Conservation (phyloP, 2,113 vertebrate genomes). For the Odobenus rosmarus region DNA sequence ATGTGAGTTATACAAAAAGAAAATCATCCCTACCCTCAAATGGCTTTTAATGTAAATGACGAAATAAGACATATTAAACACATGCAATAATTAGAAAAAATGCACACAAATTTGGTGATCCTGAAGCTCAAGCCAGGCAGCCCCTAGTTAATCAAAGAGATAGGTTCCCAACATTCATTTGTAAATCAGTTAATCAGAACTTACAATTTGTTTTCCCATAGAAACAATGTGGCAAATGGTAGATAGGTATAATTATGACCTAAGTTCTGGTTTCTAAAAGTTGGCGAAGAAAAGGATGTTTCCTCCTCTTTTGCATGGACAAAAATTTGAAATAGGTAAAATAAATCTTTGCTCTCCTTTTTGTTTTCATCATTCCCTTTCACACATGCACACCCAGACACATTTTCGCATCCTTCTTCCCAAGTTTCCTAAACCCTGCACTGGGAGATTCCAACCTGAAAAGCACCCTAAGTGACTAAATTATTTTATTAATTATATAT, state of each 20-base stretch:
- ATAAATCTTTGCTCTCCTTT: constrained; percentile 3
- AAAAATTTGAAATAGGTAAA: constrained; percentile 44
- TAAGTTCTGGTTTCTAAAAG: constrained; percentile 44
- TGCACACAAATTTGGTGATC: constrained; percentile 1
- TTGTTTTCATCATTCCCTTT: background rate
- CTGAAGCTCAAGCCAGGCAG: background rate
- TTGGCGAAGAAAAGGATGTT: background rate
- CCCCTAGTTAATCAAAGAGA: background rate
- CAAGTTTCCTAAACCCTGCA: constrained; percentile 13
- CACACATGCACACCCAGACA: background rate
- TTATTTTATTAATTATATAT: constrained; percentile 9
- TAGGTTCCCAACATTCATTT: background rate
- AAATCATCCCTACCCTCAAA: background rate
- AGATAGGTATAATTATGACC: background rate
- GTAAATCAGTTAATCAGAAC: background rate
- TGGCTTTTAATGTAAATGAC: background rate
- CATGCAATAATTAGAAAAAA: constrained; percentile 25
- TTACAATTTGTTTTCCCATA: constrained; percentile 1
- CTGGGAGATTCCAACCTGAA: background rate
- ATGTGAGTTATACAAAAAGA: constrained; percentile 15
- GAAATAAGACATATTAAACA: background rate
- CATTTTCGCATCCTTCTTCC: background rate
- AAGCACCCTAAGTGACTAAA: background rate
- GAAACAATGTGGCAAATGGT: background rate
- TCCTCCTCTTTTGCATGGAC: background rate